A percentile compares a stretch with the other conserved stretches of the same genome.
These are phyloP conservation scores for Drusus annulatus DNA, from an alignment of 1,140 invertebrate species.

Conservation along the genomic window DNA sequence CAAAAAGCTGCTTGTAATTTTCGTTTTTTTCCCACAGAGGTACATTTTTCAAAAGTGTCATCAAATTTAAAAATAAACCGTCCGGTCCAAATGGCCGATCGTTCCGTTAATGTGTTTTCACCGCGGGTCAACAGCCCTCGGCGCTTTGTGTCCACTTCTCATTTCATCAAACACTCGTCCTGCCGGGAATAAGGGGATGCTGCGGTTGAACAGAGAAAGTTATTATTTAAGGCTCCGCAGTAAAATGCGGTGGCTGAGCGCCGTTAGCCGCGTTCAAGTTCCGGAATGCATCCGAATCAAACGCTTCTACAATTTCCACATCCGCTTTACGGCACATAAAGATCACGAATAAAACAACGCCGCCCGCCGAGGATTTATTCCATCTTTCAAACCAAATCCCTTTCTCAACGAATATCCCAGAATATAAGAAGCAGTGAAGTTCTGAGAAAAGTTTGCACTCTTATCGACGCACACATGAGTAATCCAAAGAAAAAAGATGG, in stretches of 20 bases:
- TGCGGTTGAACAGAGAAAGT: background rate
- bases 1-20: background rate
- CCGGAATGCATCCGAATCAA: slow-evolving; percentile 27
- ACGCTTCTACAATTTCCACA: slow-evolving; percentile 15
- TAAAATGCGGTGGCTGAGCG: background rate
- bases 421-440: slow-evolving; percentile 14
- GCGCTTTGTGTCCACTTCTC: slow-evolving; percentile 27
- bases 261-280: slow-evolving; percentile 23
- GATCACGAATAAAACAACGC: background rate
- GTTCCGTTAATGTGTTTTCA: slow-evolving; percentile 33
- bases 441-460: slow-evolving; percentile 1
- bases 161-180: slow-evolving; percentile 18
- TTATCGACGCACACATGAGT: no score
- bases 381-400: slow-evolving; percentile 19
- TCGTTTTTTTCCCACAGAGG: background rate
- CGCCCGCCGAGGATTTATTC: slow-evolving; percentile 3
- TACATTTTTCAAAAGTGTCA: slow-evolving; percentile 3
- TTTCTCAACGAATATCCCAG: slow-evolving; percentile 17
- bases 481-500: no score
- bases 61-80: background rate
- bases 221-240: background rate
- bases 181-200: background rate
- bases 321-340: slow-evolving; percentile 32
- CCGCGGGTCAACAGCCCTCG: slow-evolving; percentile 11
- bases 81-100: slow-evolving; percentile 1